Conservation (phyloP, 1,140 invertebrate species). For the Aphis gossypii region DNA sequence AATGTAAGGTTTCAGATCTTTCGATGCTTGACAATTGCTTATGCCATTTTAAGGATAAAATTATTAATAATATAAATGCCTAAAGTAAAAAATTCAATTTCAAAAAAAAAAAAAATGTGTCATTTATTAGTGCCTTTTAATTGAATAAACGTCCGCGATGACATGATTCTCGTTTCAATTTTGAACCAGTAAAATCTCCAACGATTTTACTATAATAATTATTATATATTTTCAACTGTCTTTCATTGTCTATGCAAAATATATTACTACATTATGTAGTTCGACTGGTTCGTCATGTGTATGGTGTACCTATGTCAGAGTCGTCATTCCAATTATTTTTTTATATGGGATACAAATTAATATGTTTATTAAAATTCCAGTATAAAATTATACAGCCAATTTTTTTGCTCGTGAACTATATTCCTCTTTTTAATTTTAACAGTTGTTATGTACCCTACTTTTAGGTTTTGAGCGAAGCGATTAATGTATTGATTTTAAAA, state of each 20-base stretch:
- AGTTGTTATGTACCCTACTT: neutral
- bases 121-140: neutral
- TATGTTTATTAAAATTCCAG: neutral
- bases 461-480: neutral
- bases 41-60: neutral
- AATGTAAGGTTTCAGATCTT: neutral
- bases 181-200: neutral
- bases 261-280: neutral
- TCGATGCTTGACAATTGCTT: neutral
- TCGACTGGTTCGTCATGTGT: neutral
- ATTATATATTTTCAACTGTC: neutral
- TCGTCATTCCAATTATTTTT: neutral
- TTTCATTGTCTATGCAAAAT: neutral
- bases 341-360: neutral
- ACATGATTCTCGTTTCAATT: neutral
- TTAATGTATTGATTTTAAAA: no score
- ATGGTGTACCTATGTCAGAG: neutral
- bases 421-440: neutral
- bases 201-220: neutral
- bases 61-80: neutral
- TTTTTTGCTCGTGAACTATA: neutral
- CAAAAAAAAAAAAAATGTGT: neutral
- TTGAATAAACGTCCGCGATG: neutral
- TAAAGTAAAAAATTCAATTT: neutral
- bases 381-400: neutral